These are phyloP conservation scores for Idaea biselata DNA, from an alignment of 2,888 invertebrate genomes.

Conservation along the genomic window DNA sequence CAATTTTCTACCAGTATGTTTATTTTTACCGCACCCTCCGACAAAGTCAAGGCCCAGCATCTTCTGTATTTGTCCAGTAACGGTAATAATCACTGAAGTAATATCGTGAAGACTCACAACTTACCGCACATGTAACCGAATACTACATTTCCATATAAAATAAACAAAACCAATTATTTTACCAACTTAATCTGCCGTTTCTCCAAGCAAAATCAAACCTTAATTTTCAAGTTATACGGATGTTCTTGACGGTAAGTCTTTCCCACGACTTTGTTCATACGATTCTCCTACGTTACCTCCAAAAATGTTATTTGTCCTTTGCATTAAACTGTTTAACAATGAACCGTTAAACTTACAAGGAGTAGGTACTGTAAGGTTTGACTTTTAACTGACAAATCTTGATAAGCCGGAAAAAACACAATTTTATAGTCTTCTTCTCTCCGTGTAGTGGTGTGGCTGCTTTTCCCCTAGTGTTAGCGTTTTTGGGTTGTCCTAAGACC, in stretches of 20 bases:
- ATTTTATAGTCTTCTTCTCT: no score
- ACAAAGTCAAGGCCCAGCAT: conserved; percentile 24
- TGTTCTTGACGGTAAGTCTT: conserved; percentile 15
- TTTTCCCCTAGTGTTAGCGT: no score
- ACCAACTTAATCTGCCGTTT: conserved; percentile 22
- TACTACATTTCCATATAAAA: conserved; percentile 61
- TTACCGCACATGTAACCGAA: conserved; percentile 60
- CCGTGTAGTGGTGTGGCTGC: no score
- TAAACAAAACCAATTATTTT: conserved; percentile 43
- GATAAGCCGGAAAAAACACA: not conserved
- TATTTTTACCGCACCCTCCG: conserved; percentile 12
- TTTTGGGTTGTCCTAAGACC: no score
- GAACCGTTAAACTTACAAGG: conserved; percentile 67
- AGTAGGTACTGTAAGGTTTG: conserved; percentile 18
- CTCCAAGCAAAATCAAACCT: conserved; percentile 24
- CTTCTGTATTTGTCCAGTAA: conserved; percentile 42
- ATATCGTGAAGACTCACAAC: conserved; percentile 50
- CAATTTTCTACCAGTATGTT: not conserved
- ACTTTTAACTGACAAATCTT: conserved; percentile 6
- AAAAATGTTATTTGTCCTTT: conserved; percentile 67
- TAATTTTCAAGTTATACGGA: conserved; percentile 19
- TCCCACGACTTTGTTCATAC: conserved; percentile 37
- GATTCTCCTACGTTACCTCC: conserved; percentile 56
- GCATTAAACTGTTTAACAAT: conserved; percentile 61
- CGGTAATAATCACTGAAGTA: conserved; percentile 51